A percentile compares a stretch with the other conserved stretches of the same genome.
Conservation (phyloP, 1,140 invertebrate genomes). For the Notospermus geniculatus region DNA sequence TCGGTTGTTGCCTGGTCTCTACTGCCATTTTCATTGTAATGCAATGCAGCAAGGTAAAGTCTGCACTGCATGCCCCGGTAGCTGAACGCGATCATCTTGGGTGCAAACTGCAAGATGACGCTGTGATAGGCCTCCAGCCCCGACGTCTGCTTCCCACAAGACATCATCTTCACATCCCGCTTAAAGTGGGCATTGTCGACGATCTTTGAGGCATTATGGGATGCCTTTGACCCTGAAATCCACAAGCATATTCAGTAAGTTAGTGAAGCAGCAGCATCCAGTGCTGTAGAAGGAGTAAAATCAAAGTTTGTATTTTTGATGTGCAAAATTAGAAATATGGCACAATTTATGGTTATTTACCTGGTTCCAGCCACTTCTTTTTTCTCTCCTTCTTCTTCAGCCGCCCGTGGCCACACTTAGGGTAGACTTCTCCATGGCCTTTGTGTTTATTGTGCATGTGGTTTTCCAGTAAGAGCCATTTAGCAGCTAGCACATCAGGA, state of each 20-base stretch:
- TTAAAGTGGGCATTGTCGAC: slow-evolving; percentile 12
- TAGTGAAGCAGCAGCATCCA: too few species aligned
- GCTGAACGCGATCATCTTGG: slow-evolving; percentile 27
- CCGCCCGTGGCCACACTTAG: too few species aligned
- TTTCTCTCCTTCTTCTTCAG: too few species aligned
- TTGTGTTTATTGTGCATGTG: slow-evolving; percentile 4
- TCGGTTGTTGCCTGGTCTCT: slow-evolving; percentile 18
- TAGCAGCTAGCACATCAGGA: neutral
- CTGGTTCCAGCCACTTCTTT: too few species aligned
- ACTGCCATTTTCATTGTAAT: slow-evolving; percentile 28
- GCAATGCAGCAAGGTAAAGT: slow-evolving; percentile 21
- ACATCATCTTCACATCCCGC: slow-evolving; percentile 21
- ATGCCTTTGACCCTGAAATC: slow-evolving; percentile 20
- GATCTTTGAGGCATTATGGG: slow-evolving; percentile 10
- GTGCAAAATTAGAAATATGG: too few species aligned
- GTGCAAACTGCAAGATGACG: slow-evolving; percentile 28
- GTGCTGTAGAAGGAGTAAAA: too few species aligned
- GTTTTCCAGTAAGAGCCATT: slow-evolving; percentile 5
- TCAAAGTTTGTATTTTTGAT: too few species aligned
- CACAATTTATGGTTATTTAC: too few species aligned
- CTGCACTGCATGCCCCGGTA: slow-evolving; percentile 24
- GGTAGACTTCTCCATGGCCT: too few species aligned
- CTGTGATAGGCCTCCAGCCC: slow-evolving; percentile 22
- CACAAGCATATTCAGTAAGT: too few species aligned
- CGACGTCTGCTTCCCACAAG: slow-evolving; percentile 25